Conservation (phyloP, 2,888 invertebrate genomes). For the Drosophila sordidapex region DNA sequence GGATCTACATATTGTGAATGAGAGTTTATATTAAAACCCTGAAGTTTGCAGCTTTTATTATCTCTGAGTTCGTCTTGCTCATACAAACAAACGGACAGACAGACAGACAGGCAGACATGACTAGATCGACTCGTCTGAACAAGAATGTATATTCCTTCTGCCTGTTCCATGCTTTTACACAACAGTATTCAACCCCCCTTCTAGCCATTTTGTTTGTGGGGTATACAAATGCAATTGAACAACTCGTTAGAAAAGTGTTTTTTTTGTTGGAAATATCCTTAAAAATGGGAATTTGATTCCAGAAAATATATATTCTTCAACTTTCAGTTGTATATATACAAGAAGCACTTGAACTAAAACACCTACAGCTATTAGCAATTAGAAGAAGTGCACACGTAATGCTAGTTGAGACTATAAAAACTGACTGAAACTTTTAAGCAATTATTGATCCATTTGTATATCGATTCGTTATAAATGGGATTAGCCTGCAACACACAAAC, state of each 20-base stretch:
- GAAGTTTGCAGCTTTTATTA: not conserved
- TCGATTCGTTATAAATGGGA: slow-evolving; percentile 1
- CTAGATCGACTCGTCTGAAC: too few species aligned
- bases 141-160: too few species aligned
- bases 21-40: not conserved
- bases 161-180: too few species aligned
- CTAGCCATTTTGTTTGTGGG: too few species aligned
- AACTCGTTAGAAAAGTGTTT: too few species aligned
- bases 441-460: slow-evolving; percentile 1
- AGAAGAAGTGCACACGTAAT: not conserved
- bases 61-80: too few species aligned
- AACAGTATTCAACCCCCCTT: too few species aligned
- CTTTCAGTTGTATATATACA: not conserved
- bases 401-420: not conserved
- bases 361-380: not conserved
- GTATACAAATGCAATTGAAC: too few species aligned
- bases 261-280: not conserved
- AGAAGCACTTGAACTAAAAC: not conserved
- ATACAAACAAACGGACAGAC: not conserved
- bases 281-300: not conserved
- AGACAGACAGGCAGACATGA: not conserved
- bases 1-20: not conserved
- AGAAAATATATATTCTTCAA: not conserved
- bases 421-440: not conserved
- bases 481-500: not conserved